Evolutionary conservation across 2,113 vertebrate genomes (phyloP).

Genomic region (Oostethus manadensis): DNA sequence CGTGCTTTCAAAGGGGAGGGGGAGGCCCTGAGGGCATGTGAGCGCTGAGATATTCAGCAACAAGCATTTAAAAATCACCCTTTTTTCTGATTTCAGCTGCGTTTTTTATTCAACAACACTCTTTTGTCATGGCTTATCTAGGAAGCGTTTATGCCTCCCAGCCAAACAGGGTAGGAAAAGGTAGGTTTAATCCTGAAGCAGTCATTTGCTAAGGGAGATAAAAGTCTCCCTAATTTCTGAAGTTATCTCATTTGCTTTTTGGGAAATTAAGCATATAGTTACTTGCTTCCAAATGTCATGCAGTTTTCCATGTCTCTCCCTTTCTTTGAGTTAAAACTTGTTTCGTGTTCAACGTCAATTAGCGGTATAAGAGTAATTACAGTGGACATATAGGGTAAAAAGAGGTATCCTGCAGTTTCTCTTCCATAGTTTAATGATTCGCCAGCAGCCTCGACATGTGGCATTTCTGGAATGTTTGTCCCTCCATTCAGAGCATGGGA

Average conservation of each 20-base stretch:
- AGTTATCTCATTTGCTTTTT: slow-evolving; percentile 48
- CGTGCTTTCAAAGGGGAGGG: slow-evolving; percentile 64
- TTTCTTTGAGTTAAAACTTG: slow-evolving; percentile 59
- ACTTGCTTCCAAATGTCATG: slow-evolving; percentile 42
- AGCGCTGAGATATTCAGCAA: slow-evolving; percentile 51
- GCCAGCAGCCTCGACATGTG: slow-evolving; percentile 72
- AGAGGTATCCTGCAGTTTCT: slow-evolving; percentile 68
- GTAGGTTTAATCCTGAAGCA: slow-evolving; percentile 12
- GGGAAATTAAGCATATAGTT: slow-evolving; percentile 37
- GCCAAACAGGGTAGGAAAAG: too few relatives aligned
- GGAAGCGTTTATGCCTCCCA: slow-evolving; percentile 6
- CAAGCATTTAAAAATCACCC: slow-evolving; percentile 28
- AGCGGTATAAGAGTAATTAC: slow-evolving; percentile 71
- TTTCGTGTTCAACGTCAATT: slow-evolving; percentile 75
- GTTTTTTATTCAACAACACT: slow-evolving; percentile 12
- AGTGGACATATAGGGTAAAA: slow-evolving; percentile 65
- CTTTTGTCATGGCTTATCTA: slow-evolving; percentile 21
- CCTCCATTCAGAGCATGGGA: slow-evolving; percentile 68
- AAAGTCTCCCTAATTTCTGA: slow-evolving; percentile 56
- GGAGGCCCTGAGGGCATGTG: slow-evolving; percentile 54
- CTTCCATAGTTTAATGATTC: slow-evolving; percentile 75
- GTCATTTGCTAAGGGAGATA: slow-evolving; percentile 47
- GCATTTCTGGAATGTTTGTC: slow-evolving; percentile 76
- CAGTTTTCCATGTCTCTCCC: slow-evolving; percentile 44
- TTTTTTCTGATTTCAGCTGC: slow-evolving; percentile 18